Evolutionary conservation across 2,113 vertebrate genomes (phyloP), one percentile per base, ranked within the genome.

Genomic region (Neopipo cinnamomea): DNA sequence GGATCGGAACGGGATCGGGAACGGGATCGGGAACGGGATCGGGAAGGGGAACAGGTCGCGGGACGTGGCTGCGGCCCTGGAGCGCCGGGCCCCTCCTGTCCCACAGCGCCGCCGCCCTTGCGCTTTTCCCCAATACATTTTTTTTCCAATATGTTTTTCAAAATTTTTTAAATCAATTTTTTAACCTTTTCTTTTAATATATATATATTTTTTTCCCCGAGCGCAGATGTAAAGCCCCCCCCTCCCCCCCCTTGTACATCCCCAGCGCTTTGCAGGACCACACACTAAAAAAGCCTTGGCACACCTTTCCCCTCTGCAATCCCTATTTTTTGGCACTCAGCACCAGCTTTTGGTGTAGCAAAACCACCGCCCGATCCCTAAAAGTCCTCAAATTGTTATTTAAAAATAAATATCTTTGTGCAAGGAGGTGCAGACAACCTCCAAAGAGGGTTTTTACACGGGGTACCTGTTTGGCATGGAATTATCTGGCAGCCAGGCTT

Each of bases 291-390:
- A 10, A n/a, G 5, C 47, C 27, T 16, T 8, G 7, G 4, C 9
- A 1, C 52, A 0, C 18, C 47, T 67, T 44, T 46, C 14, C 18
- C 66, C 50, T 5, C 41, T 2, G 4, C 14, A 0, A 4, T 10
- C 17, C 2, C 31, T 1, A 0, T 0, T 72, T 61, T 50, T 28
- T n/a, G 56, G 17, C 30, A 6, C 12, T 3, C 19, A 2, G 4
- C 37, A 0, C 14, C 1, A 0, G 1, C 14, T 50, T 50, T 4
- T 2, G 3, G 11, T 8, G 39, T 0, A 23, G 1, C 1, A 3
- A 46, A 59, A 39, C 0, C 8, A 0, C 28, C 3, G 1, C 14
- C 37, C 8, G 16, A 37, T 24, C 47, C 22, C 47, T 4, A 18
- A 68, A 14, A 9, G 0, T 23, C 72, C 47, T 23, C 15, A 66